These are phyloP conservation scores for Diplodus sargus DNA, from an alignment of 2,797 vertebrate species.

Conservation along the genomic window DNA sequence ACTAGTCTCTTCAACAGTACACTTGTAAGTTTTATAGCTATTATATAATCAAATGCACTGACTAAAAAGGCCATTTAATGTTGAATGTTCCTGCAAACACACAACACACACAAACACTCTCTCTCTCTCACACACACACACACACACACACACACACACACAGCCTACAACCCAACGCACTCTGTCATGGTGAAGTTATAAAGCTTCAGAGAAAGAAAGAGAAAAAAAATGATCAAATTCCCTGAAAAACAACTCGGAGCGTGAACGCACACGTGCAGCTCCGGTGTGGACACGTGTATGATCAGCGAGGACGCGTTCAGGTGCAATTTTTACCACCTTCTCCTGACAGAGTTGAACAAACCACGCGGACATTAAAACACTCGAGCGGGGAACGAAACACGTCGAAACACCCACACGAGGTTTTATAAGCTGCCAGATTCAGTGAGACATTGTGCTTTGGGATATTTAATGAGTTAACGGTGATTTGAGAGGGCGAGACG, in stretches of 20 bases:
- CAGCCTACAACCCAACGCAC: too few species aligned
- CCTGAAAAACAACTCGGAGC: constrained; percentile 7
- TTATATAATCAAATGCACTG: constrained; percentile 51
- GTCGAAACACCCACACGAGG: accelerated
- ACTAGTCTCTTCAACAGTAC: background rate
- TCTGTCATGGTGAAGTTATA: background rate
- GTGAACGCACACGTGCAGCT: constrained; percentile 68
- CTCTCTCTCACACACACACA: background rate
- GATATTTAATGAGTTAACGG: constrained; percentile 26
- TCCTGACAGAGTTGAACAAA: too few species aligned
- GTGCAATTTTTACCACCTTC: background rate
- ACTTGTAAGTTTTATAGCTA: background rate
- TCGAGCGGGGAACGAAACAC: accelerated
- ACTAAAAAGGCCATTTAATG: constrained; percentile 23
- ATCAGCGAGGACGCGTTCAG: background rate
- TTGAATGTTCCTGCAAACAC: constrained; percentile 8
- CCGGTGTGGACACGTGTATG: constrained; percentile 65
- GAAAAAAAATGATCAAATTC: background rate
- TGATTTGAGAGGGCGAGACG: constrained; percentile 46
- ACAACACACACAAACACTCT: background rate
- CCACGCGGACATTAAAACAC: background rate
- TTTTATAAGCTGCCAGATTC: accelerated
- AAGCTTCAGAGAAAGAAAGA: background rate
- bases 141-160: background rate
- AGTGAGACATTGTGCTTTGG: background rate